Base-by-base conservation (phyloP, 2,888 invertebrate genomes). In the Drosophila paucipuncta region DNA sequence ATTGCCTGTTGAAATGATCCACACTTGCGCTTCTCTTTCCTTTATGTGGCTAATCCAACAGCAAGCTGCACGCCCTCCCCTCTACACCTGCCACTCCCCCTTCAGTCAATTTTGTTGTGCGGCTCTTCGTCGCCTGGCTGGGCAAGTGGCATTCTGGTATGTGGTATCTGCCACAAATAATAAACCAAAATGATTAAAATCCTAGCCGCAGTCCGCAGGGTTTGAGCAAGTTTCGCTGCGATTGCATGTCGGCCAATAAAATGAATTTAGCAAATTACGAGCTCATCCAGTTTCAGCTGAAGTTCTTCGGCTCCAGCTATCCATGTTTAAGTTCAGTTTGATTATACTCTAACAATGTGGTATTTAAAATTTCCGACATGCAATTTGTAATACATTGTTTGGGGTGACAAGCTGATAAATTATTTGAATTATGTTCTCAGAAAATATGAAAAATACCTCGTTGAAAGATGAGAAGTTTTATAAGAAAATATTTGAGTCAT, bases 181-280 rank as follows among this genome's bases (percentile, higher is more conserved):
- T 90, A 89, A 87, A 89, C 80, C 68, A 80, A 90, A 89, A 88
- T 85, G 90, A 86, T 89, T 90, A 74, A 81, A 82, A 83, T 90
- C 76, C 85, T 60, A 49, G 61, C 55, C 57, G 10, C 49, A 55
- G 54, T 41, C 73, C 31, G 64, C 53, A 73, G 73, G 60, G 50
- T 37, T 43, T 61, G 58, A 74, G 72, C 68, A 49, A 68, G 68
- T 68, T 47, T 67, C 67, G 25, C 28, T 33, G 31, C 71, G 78
- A 76, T 85, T 88, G 89, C 91, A 90, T 89, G 91, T 85, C 75
- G 83, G 79, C 89, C 83, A 90, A 90, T 90, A 91, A 90, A 90
- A 89, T 75, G 83, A 84, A 90, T 83, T 85, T 78, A 83, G 90
- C 80, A 91, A 91, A 90, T 91, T 91, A 90, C 90, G 82, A 90